A percentile compares a stretch with the other conserved stretches of the same genome.
These are phyloP conservation scores for Ptychochromis oligacanthus DNA, from an alignment of 2,113 vertebrate species.

Conservation along the genomic window DNA sequence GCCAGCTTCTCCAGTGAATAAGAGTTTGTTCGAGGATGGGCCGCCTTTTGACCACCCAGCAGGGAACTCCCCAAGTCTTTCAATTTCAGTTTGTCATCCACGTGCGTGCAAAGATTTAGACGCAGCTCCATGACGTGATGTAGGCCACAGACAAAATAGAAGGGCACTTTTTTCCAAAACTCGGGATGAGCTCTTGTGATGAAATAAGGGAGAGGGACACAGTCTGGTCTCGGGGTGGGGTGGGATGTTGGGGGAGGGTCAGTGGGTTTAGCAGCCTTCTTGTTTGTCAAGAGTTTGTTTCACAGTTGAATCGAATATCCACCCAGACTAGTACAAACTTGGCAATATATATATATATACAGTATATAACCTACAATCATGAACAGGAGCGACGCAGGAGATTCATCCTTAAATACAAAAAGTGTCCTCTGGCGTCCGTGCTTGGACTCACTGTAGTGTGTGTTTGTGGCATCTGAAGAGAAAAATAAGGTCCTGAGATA, in stretches of 20 bases:
- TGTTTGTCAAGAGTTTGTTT: slow-evolving; percentile 82
- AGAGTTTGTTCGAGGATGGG: slow-evolving; percentile 74
- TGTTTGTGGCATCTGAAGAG: slow-evolving; percentile 77
- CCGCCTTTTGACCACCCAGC: slow-evolving; percentile 34
- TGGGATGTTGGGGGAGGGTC: not conserved
- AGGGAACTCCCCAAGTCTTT: slow-evolving; percentile 45
- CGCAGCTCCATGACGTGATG: slow-evolving; percentile 50
- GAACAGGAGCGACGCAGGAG: slow-evolving; percentile 55
- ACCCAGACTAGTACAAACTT: slow-evolving; percentile 76
- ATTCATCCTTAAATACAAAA: slow-evolving; percentile 72
- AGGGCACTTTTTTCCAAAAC: slow-evolving; percentile 70
- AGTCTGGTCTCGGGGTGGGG: slow-evolving; percentile 31
- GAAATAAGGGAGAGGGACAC: slow-evolving; percentile 17
- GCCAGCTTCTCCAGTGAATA: slow-evolving; percentile 72
- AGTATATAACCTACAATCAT: slow-evolving; percentile 74
- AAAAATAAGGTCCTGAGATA: slow-evolving; percentile 89
- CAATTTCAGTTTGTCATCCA: slow-evolving; percentile 39
- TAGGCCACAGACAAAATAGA: slow-evolving; percentile 73
- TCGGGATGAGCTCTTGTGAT: slow-evolving; percentile 41
- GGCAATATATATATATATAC: slow-evolving; percentile 74
- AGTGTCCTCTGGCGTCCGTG: slow-evolving; percentile 59
- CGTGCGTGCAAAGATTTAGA: slow-evolving; percentile 44
- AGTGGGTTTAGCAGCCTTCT: slow-evolving; percentile 79
- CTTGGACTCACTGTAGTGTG: slow-evolving; percentile 73
- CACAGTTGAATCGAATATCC: slow-evolving; percentile 86